Percentiles rank a stretch among this genome's conserved stretches.
Evolutionary conservation across 2,888 invertebrate species (phyloP).

Genomic region (Agrochola circellaris): DNA sequence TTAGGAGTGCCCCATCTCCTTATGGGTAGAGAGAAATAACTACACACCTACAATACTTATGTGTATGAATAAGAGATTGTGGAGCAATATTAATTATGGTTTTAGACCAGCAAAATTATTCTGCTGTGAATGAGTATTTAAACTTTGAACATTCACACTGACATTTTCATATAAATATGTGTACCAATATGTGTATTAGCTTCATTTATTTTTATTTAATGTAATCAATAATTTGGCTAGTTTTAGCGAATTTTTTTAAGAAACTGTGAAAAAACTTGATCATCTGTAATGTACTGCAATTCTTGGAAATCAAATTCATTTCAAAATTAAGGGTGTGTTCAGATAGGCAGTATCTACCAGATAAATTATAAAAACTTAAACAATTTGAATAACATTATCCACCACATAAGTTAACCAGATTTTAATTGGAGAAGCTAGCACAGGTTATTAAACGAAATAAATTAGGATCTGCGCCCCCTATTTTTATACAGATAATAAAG

Average conservation of each 20-base stretch:
- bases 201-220: too few species aligned
- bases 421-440: not conserved
- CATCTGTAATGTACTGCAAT: not conserved
- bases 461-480: too few species aligned
- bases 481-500: too few species aligned
- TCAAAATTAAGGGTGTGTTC: not conserved
- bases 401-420: not conserved
- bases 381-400: not conserved
- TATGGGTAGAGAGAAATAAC: not conserved
- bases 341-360: not conserved
- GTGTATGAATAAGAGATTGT: constrained; percentile 5
- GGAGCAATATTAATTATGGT: not conserved
- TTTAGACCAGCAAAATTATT: not conserved
- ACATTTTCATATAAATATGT: too few species aligned
- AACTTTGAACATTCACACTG: not conserved
- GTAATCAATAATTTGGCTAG: not conserved
- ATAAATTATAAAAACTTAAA: not conserved
- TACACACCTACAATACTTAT: not conserved
- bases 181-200: too few species aligned
- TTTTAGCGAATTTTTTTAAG: not conserved
- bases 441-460: too few species aligned
- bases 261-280: too few species aligned
- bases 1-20: constrained; percentile 16
- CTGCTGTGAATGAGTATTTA: too few species aligned
- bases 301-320: not conserved